These are phyloP conservation scores for Petrocephalus sullivani DNA, from an alignment of 2,797 vertebrate species.

Conservation along the genomic window DNA sequence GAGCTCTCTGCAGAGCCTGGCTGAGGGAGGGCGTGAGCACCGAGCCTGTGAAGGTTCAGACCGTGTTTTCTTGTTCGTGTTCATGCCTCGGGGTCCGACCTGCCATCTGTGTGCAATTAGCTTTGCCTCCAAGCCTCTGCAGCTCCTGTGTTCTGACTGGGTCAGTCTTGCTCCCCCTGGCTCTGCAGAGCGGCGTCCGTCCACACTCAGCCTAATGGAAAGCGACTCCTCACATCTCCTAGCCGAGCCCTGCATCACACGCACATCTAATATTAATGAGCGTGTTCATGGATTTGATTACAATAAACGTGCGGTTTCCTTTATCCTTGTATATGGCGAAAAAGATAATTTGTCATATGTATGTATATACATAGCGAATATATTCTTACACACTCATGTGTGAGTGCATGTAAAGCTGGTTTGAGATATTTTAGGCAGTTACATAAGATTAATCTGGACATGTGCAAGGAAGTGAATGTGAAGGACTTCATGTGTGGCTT, in stretches of 20 bases:
- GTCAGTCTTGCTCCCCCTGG: conserved; percentile 32
- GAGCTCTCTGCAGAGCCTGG: conserved; percentile 28
- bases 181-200: conserved; percentile 16
- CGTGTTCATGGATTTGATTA: not conserved
- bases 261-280: not conserved
- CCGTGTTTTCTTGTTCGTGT: conserved; percentile 19
- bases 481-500: conserved; percentile 55
- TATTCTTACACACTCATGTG: not conserved
- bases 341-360: not conserved
- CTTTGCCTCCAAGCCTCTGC: conserved; percentile 13
- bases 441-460: conserved; percentile 8
- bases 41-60: not conserved
- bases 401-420: not conserved
- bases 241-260: not conserved
- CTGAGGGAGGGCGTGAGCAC: not conserved
- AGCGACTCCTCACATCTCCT: not conserved
- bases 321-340: not conserved
- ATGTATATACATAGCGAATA: not conserved
- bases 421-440: not conserved
- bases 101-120: conserved; percentile 45
- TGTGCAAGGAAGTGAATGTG: not conserved
- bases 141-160: conserved; percentile 19
- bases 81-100: conserved; percentile 22
- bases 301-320: not conserved
- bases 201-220: not conserved